Base-by-base conservation (phyloP, 2,888 invertebrate species). In the Drosophila paranaensis region DNA sequence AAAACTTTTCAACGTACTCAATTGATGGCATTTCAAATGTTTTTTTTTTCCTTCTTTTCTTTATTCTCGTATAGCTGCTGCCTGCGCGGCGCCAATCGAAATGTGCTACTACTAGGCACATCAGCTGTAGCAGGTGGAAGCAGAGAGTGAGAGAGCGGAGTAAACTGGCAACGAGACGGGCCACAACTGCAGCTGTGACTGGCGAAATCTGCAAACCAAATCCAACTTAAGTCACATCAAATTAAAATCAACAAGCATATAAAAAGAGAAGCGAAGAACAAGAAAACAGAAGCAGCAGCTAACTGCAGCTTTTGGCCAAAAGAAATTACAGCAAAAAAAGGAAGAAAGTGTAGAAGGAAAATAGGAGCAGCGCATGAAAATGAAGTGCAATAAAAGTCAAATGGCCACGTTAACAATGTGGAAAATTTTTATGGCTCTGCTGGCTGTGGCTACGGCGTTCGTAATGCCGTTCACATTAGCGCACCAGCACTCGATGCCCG, bases 351-450 rank as follows among this genome's bases (percentile, higher is more conserved):
- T 16, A 58, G 16, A 57, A 14, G 20, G 33, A 27, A 58, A 56
- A 35, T 56, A 43, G 56, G 56, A 56, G 51, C 65, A 54, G 60
- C 63, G 63, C 66, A 60, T 60, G 72, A 88, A 89, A 91, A 92
- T 91, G 91, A 91, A 92, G 89, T 92, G 91, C 82, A 88, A 91
- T 91, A 92, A 91, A 92, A 91, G 91, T 91, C 91, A 91, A 91
- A 91, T 92, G 86, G 89, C 91, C 89, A 90, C 91, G 82, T 88
- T 92, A 87, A 90, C 91, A 91, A 90, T 91, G 89, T 92, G 91
- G 92, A 91, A 91, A 88, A 90, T 91, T 90, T 92, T 91, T 87
- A 91, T 92, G 86, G 85, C 80, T 67, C 79, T 90, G 62, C 82
- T 85, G 81, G 71, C 54, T 74, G 79, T 54, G 54, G 54, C 40